phyloP scores from a whole-genome alignment of 2,113 vertebrate species.

The Sturnira hondurensis region DNA sequence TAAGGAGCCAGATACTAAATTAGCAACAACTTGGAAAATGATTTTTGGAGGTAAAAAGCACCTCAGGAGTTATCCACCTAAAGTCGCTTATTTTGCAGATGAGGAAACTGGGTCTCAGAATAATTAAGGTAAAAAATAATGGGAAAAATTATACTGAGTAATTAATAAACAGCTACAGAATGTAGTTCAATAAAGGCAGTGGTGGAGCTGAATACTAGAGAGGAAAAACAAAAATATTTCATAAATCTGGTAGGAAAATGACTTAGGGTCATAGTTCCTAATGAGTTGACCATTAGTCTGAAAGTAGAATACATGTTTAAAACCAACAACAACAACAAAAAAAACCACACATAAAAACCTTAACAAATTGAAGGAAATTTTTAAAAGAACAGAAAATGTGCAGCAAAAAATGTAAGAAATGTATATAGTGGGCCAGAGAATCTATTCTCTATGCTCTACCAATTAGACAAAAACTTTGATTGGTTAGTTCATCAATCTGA shows the following conservation, averaged over 20 bases:
- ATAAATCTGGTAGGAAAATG: background rate
- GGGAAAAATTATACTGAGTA: background rate
- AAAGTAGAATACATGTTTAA: background rate
- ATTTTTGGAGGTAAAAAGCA: background rate
- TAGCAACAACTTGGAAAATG: background rate
- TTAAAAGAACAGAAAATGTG: background rate
- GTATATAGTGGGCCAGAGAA: background rate
- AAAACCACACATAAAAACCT: background rate
- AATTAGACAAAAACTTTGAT: background rate
- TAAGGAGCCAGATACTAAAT: background rate
- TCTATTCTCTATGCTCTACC: background rate
- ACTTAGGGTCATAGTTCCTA: background rate
- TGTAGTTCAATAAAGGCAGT: background rate
- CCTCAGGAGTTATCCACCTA: background rate
- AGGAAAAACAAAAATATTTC: background rate
- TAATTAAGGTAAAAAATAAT: background rate
- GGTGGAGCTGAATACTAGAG: background rate
- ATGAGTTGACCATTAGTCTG: background rate
- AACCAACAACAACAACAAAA: background rate
- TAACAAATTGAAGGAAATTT: background rate
- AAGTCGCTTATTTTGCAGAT: background rate
- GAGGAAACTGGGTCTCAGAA: background rate
- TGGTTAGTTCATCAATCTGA: background rate
- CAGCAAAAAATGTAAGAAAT: background rate
- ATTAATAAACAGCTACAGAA: background rate